Evolutionary conservation across 2,888 invertebrate genomes (phyloP), one percentile per base, ranked within the genome.

Genomic region (Meteorus cinctellus): DNA sequence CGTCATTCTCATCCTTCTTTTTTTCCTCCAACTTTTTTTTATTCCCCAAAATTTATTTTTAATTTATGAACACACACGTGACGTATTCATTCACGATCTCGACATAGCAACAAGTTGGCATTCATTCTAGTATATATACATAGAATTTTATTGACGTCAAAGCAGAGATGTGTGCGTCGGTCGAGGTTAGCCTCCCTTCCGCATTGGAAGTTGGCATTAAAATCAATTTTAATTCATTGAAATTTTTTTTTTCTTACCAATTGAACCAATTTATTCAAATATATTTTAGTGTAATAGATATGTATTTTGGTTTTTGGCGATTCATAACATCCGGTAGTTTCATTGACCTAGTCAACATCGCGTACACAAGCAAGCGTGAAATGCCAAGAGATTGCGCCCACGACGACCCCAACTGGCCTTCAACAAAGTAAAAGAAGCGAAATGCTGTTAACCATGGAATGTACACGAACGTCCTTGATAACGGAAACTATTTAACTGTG

Each of bases 401-500:
- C 51, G 62, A 67, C 41, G 31, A 36, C 66, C 41, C 24, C 41
- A 27, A 66, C 27, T 66, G 24, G 41, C 45, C 41, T 66, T 66
- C 66, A 60, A 72, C 55, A 34, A 72, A 72, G 66, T 48, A 72
- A 48, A 48, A 51, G 45, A 62, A 69, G 45, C n/a, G 69, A 48
- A 48, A 68, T 51, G 48, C 68, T 68, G 48, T 68, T 68, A 45
- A 68, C 68, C 48, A 27, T 27, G 48, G 69, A 69, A 63, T 48
- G 65, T 59, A 63, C 74, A 51, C 71, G 74, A 70, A 77, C 80
- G 83, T 77, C 82, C 82, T 82, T 82, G 82, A 82, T 81, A 80
- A 79, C 79, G 78, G 77, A 68, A 62, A 62, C 62, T 62, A 31
- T 65, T 34, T 34, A 31, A 41, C 36, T 41, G 8, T 34, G 16